Base-by-base conservation (phyloP, 2,797 vertebrate species). In the Sarcoramphus papa region DNA sequence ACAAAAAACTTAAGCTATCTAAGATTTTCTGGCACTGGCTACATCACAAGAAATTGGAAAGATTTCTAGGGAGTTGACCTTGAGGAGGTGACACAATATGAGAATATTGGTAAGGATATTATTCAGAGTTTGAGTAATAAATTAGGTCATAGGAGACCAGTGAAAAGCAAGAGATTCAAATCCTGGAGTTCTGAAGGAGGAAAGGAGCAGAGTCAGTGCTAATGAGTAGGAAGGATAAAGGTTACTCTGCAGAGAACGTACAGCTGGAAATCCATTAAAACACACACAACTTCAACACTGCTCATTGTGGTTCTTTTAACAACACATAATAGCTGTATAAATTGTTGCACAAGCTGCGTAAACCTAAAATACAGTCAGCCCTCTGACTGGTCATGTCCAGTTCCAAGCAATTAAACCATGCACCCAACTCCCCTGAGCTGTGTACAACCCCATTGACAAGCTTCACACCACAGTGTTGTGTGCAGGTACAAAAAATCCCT, bases 51-150 rank as follows among this genome's bases (percentile, higher is more conserved):
- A 67, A 90, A 92, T 17, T 82, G 67, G 48, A 87, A 93, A 64
- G 31, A 87, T 82, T 95, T 89, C 83, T 47, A 85, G 93, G 94
- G 85, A 86, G 90, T 88, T 78, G 93, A 91, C 62, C 47, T 91
- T 63, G 50, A 30, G 7, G 78, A 64, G 6, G 53, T 90, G 81
- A 95, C 67, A 76, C 62, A 88, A 88, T 73, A 90, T 47, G 30
- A 95, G 84, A 91, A 87, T 73, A 82, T 28, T 13, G 51, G 80
- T 67, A 93, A 86, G 57, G 48, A 77, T 85, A 70, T 62, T 78
- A 93, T 84, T 91, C 92, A 91, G 78, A 75, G 72, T 57, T 54
- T 88, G 64, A 88, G 74, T 77, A 93, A 95, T 85, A 95, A 95
- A 94, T 93, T 89, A 95, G 92, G 57, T 82, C 95, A 96, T 90